These are phyloP conservation scores for Alaudala cheleensis DNA, from an alignment of 2,113 vertebrate species.

Conservation along the genomic window DNA sequence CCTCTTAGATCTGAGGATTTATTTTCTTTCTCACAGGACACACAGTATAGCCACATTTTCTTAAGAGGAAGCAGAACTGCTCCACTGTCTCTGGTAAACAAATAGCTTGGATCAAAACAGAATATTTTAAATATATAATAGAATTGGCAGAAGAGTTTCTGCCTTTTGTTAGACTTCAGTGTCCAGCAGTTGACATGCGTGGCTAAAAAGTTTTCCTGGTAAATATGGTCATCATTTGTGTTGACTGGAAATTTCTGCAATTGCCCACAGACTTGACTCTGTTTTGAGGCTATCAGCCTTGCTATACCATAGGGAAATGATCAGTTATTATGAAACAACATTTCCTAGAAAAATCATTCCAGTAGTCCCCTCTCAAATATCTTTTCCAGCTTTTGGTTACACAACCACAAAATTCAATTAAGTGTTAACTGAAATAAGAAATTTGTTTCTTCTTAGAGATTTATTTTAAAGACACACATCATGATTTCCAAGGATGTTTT, in stretches of 20 bases:
- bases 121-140: neutral
- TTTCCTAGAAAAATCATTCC: neutral
- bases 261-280: neutral
- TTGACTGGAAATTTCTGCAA: neutral
- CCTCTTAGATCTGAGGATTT: neutral
- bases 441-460: neutral
- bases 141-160: neutral
- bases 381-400: neutral
- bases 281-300: neutral
- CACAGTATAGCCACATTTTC: accelerated
- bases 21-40: neutral
- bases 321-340: neutral
- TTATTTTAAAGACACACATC: neutral
- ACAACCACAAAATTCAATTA: neutral
- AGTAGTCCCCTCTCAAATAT: neutral
- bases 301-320: neutral
- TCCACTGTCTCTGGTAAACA: neutral
- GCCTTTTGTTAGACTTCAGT: neutral
- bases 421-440: neutral
- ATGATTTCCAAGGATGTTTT: neutral
- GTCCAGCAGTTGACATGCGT: neutral
- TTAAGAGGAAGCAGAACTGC: neutral
- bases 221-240: neutral
- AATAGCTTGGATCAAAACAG: neutral
- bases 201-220: neutral